Conservation (phyloP, 1,140 invertebrate genomes). For the Caerostris darwini region DNA sequence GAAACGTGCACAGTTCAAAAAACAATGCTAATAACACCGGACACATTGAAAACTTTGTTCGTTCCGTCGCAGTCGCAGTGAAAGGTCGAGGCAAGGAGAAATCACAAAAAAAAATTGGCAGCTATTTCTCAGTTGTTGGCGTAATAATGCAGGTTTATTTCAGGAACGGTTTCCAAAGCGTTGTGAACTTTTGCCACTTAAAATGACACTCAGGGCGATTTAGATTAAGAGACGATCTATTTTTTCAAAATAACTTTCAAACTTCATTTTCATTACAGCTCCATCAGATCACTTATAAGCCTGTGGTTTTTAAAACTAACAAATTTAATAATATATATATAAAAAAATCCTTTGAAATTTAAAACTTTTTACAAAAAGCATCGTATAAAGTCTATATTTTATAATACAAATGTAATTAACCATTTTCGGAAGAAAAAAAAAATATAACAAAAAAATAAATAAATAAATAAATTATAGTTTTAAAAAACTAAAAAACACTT, state of each 20-base stretch:
- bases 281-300: too few relatives aligned
- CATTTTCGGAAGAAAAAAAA: too few relatives aligned
- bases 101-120: not conserved
- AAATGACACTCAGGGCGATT: not conserved
- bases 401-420: too few relatives aligned
- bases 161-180: constrained; percentile 19
- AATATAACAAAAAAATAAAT: too few relatives aligned
- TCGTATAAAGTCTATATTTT: too few relatives aligned
- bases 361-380: too few relatives aligned
- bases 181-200: constrained; percentile 22
- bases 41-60: not conserved
- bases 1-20: not conserved
- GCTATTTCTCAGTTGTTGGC: constrained; percentile 27
- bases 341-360: too few relatives aligned
- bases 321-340: too few relatives aligned
- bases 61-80: not conserved
- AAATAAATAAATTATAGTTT: too few relatives aligned
- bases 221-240: not conserved
- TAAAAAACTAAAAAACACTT: too few relatives aligned
- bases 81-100: constrained; percentile 23
- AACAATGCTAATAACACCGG: not conserved
- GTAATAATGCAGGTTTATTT: constrained; percentile 53
- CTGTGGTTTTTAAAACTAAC: too few relatives aligned
- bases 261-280: not conserved
- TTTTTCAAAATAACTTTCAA: not conserved